phyloP scores from a whole-genome alignment of 2,113 vertebrate genomes.

The Cacatua alba region DNA sequence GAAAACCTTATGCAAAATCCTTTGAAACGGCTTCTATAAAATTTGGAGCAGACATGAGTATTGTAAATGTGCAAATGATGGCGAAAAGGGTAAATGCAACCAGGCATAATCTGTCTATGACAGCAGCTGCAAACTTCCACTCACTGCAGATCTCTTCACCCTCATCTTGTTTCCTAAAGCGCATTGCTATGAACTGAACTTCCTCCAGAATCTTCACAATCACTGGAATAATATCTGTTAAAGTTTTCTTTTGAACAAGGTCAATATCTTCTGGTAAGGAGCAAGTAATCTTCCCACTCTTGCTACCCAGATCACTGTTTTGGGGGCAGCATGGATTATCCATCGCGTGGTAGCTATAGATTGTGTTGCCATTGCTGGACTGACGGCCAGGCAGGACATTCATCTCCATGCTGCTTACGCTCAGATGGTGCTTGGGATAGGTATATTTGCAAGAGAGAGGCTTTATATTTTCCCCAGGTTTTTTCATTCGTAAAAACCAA shows the following conservation, averaged over 20 bases:
- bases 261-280: constrained; percentile 71
- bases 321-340: constrained; percentile 79
- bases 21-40: constrained; percentile 91
- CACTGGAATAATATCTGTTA: no score
- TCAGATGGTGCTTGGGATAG: constrained; percentile 74
- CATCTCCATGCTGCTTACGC: constrained; percentile 82
- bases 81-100: constrained; percentile 90
- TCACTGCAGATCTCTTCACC: constrained; percentile 86
- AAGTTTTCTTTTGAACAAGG: constrained; percentile 48
- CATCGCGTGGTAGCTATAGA: constrained; percentile 78
- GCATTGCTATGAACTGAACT: constrained; percentile 85
- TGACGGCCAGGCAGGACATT: constrained; percentile 75
- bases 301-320: constrained; percentile 74
- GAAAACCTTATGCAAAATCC: constrained; percentile 83
- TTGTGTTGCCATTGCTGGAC: constrained; percentile 78
- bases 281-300: constrained; percentile 52
- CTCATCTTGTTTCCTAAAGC: constrained; percentile 85
- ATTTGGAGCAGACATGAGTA: constrained; percentile 90
- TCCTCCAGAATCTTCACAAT: no score
- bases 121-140: constrained; percentile 91
- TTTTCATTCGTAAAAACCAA: constrained; percentile 91
- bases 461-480: constrained; percentile 82
- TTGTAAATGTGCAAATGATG: constrained; percentile 90
- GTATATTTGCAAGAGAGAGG: constrained; percentile 76
- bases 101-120: constrained; percentile 89